Base-by-base conservation (phyloP, 1,140 invertebrate genomes). In the Stenopsyche tienmushanensis region DNA sequence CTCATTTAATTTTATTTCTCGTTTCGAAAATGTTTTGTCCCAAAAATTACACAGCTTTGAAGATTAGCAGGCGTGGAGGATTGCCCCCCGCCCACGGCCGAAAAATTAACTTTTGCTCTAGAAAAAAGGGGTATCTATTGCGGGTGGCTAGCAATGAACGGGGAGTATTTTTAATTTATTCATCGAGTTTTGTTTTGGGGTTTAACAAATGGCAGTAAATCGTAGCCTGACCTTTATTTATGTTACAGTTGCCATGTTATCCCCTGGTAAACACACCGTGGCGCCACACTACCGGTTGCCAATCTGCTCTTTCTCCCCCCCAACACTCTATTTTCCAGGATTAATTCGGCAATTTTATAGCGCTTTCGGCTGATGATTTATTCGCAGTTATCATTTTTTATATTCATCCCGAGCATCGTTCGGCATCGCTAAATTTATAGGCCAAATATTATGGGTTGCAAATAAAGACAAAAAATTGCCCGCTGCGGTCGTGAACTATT, bases 161-260 rank as follows among this genome's bases (percentile, higher is more conserved):
- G n/a, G n/a, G n/a, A n/a, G n/a, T 47, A 42, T 63, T 67, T 67
- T 67, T 67, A 67, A 67, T 67, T 67, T 67, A 67, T 67, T 67
- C 65, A 67, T 63, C 65, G 65, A 67, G 65, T 67, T 67, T 67
- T 62, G 65, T 67, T 67, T n/a, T 53, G 59, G 65, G 65, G 65
- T 59, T 67, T 67, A 67, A 63, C 65, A 67, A 67, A 67, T 52
- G 65, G 65, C 65, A 63, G 65, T 67, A 67, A 67, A 67, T 67
- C 65, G 65, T 53, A 10, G 52, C 50, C 65, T 67, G 65, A 67
- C 65, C 65, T 67, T 67, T 67, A 67, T 67, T 67, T 67, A 67
- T 67, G 65, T 63, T 58, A 67, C 65, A 57, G 65, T 67, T 52
- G 18, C 21, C 65, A 24, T 67, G 65, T 67, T 67, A 67, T 67